Percentiles rank a stretch among this genome's conserved stretches.
Conservation (phyloP, 2,888 invertebrate species). For the Candidula unifasciata region DNA sequence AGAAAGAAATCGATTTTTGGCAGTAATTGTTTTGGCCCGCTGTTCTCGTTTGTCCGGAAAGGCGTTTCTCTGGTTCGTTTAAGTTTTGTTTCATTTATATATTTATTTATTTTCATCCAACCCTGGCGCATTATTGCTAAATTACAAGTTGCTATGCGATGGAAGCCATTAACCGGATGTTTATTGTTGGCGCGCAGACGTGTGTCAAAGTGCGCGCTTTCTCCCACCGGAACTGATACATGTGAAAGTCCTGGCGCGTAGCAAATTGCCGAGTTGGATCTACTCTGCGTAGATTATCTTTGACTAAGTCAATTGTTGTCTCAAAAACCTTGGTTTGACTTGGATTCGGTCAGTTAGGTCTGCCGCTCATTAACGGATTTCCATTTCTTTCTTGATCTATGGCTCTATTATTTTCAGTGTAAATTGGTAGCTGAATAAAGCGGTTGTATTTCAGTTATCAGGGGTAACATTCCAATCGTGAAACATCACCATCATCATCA, state of each 20-base stretch:
- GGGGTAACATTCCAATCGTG: too few relatives aligned
- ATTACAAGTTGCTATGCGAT: neutral
- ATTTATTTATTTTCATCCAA: neutral
- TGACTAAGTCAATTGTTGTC: too few relatives aligned
- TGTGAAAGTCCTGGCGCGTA: neutral
- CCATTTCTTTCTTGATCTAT: too few relatives aligned
- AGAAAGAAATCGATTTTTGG: slow-evolving; percentile 11
- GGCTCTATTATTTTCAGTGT: too few relatives aligned
- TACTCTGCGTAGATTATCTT: too few relatives aligned
- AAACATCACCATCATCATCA: too few relatives aligned
- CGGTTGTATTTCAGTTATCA: too few relatives aligned
- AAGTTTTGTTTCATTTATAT: slow-evolving; percentile 17
- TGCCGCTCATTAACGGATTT: too few relatives aligned
- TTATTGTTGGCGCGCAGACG: neutral
- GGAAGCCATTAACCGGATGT: slow-evolving; percentile 7
- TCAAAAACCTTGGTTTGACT: too few relatives aligned
- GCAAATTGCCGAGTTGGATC: too few relatives aligned
- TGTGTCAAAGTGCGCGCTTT: neutral
- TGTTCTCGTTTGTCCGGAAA: slow-evolving; percentile 27
- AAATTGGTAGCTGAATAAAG: too few relatives aligned
- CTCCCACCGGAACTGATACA: neutral
- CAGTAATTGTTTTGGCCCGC: slow-evolving; percentile 32
- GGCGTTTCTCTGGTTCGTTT: slow-evolving; percentile 15
- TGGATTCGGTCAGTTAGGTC: too few relatives aligned
- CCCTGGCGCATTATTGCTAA: neutral